Percentiles rank a stretch among this genome's conserved stretches.
These are phyloP conservation scores for Vollenhovia emeryi DNA, from an alignment of 1,140 invertebrate species.

Conservation along the genomic window DNA sequence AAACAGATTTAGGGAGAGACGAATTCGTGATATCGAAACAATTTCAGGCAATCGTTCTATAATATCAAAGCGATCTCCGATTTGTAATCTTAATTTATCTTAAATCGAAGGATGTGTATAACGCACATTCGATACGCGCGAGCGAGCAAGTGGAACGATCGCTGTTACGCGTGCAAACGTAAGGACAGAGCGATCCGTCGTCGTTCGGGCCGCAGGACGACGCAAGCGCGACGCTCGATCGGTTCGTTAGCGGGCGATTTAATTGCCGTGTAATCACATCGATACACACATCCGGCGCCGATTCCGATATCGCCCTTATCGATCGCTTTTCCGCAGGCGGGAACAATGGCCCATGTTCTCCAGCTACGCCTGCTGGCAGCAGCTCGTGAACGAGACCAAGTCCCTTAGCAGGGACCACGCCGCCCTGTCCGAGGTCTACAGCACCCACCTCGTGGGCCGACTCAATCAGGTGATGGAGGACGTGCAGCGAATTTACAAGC, in stretches of 20 bases:
- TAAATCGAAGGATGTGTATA: neutral
- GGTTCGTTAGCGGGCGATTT: slow-evolving; percentile 18
- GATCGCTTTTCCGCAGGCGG: slow-evolving; percentile 87
- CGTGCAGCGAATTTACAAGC: slow-evolving; percentile 94
- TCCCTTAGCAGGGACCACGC: slow-evolving; percentile 95
- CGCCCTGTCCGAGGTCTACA: slow-evolving; percentile 95
- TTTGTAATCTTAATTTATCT: no score
- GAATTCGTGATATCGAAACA: neutral
- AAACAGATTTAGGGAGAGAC: neutral
- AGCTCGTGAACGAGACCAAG: slow-evolving; percentile 94
- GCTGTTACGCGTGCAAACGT: slow-evolving; percentile 7
- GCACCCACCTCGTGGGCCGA: slow-evolving; percentile 92
- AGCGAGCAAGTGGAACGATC: slow-evolving; percentile 30
- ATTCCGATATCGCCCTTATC: slow-evolving; percentile 26
- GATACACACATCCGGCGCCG: neutral
- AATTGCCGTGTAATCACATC: slow-evolving; percentile 40
- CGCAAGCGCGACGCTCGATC: slow-evolving; percentile 12
- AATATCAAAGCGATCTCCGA: no score
- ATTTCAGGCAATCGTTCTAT: no score
- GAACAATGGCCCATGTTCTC: slow-evolving; percentile 97
- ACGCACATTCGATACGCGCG: neutral
- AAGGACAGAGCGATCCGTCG: neutral
- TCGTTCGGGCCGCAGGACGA: neutral
- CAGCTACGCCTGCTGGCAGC: slow-evolving; percentile 96
- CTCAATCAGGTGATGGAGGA: slow-evolving; percentile 95